Conservation (phyloP, 2,797 vertebrate genomes). For the Ctenosaura bakeri region DNA sequence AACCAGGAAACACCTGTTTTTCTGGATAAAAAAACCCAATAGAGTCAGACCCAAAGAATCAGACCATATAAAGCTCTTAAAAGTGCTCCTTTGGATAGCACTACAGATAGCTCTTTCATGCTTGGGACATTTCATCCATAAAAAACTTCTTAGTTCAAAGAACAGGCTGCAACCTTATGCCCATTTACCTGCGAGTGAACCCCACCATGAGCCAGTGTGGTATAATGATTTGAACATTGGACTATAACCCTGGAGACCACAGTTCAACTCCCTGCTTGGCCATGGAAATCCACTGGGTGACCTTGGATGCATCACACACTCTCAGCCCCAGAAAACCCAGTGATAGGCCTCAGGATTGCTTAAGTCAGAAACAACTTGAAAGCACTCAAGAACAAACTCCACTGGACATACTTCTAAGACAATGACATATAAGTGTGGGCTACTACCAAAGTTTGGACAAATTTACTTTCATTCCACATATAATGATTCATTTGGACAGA, state of each 20-base stretch:
- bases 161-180: neutral
- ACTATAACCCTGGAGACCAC: too few species aligned
- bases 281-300: too few species aligned
- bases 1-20: slow-evolving; percentile 19
- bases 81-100: slow-evolving; percentile 12
- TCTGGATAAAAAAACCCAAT: slow-evolving; percentile 23
- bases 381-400: neutral
- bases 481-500: neutral
- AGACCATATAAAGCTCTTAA: slow-evolving; percentile 2
- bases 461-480: neutral
- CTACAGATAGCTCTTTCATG: neutral
- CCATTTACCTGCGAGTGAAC: neutral
- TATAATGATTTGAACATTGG: too few species aligned
- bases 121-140: neutral
- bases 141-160: neutral
- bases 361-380: too few species aligned
- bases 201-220: too few species aligned
- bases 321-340: too few species aligned
- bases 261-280: too few species aligned
- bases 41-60: neutral
- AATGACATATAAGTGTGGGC: neutral
- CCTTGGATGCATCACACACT: too few species aligned
- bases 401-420: neutral
- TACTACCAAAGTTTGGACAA: neutral
- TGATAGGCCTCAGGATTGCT: too few species aligned